phyloP scores from a whole-genome alignment of 2,113 vertebrate species.

The Chrysochloris asiatica region DNA sequence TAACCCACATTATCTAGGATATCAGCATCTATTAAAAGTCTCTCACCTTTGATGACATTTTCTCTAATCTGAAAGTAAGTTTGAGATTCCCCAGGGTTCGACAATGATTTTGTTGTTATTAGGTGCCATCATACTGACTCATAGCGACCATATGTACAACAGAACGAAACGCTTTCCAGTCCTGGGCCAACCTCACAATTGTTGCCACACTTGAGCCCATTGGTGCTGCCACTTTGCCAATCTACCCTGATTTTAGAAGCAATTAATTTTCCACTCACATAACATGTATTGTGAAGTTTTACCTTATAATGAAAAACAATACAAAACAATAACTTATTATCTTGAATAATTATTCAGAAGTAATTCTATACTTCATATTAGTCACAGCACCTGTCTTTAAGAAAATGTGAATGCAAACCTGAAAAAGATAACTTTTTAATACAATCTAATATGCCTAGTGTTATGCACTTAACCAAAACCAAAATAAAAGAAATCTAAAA shows the following conservation, averaged over 20 bases:
- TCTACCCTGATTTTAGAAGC: conserved; percentile 40
- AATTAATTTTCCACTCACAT: conserved; percentile 72
- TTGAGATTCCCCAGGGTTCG: conserved; percentile 38
- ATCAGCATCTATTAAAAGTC: conserved; percentile 24
- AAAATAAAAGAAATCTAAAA: neutral
- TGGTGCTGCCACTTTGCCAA: too few relatives aligned
- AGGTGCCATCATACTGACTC: too few relatives aligned
- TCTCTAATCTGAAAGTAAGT: conserved; percentile 61
- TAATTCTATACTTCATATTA: conserved; percentile 30
- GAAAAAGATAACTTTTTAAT: conserved; percentile 6
- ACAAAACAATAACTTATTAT: conserved; percentile 56
- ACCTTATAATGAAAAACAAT: conserved; percentile 56
- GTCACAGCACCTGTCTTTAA: neutral
- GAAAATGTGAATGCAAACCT: neutral
- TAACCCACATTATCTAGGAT: too few relatives aligned
- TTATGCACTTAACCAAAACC: conserved; percentile 15
- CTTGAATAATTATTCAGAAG: conserved; percentile 56
- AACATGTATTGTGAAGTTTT: conserved; percentile 67
- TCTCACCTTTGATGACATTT: conserved; percentile 20
- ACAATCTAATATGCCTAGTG: neutral
- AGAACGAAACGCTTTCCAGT: too few relatives aligned
- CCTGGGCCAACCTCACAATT: too few relatives aligned
- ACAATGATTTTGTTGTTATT: too few relatives aligned
- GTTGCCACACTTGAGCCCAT: too few relatives aligned
- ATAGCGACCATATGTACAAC: too few relatives aligned